Base-by-base conservation (phyloP, 1,140 invertebrate species). In the Thaumetopoea pityocampa region DNA sequence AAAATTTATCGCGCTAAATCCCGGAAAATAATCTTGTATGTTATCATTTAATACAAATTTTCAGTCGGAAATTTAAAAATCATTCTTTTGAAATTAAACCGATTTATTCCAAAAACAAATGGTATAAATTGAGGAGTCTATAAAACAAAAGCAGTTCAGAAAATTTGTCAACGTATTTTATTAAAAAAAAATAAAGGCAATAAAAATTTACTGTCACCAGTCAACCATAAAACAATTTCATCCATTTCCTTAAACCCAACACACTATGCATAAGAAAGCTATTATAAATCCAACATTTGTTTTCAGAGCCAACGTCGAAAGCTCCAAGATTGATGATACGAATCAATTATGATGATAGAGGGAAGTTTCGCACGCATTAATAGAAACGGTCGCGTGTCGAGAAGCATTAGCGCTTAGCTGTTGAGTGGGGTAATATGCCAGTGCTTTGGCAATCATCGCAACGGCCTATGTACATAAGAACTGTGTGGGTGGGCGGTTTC, bases 401-500 rank as follows among this genome's bases (percentile, higher is more conserved):
- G 34, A 30, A 27, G 44, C 47, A 46, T 40, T 60, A 51, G 50
- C 41, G 35, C 23, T 43, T 40, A 40, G 30, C 33, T n/a, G 22
- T 33, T 28, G 38, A 53, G 48, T 54, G 51, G 48, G 47, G 47
- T 60, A 78, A 67, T 60, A 84, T 84, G 80, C 69, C 76, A 46
- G 77, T 64, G 35, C 74, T 80, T 36, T 93, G 92, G 92, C 88
- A 91, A 55, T 90, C 91, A 5, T 92, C 91, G 14, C 87, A 89
- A 54, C 79, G 89, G 62, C 90, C 92, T 17, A 85, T 93, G 45
- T 92, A 89, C 58, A 88, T 93, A 2, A 85, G 86, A 45, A 92
- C 91, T 1, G 87, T 92, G 1, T 93, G 91, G 91, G 86, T 90
- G 9, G 87, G 91, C 52, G 91, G 91, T 1, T 87, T 90, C 48